Evolutionary conservation across 2,797 vertebrate species (phyloP).

Genomic region (Pitangus sulphuratus): DNA sequence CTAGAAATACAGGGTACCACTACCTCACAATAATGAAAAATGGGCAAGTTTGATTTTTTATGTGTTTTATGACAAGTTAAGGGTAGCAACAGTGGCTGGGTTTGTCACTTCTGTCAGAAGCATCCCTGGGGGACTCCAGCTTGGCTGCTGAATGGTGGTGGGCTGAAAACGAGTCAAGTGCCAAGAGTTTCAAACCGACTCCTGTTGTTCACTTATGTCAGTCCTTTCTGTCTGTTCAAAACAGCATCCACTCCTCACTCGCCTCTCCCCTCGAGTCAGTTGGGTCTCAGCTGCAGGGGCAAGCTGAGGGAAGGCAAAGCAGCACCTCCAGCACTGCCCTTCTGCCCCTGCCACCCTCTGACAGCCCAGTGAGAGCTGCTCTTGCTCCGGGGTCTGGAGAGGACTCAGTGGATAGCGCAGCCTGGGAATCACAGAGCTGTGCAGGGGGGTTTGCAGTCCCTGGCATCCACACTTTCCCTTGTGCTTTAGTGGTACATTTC

Average conservation of each 20-base stretch:
- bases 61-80: background rate
- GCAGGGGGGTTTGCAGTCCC: background rate
- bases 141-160: background rate
- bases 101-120: background rate
- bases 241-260: background rate
- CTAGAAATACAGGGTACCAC: background rate
- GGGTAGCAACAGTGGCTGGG: background rate
- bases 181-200: background rate
- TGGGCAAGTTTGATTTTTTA: background rate
- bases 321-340: rapidly evolving
- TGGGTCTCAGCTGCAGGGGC: background rate
- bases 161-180: background rate
- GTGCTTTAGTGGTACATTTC: background rate
- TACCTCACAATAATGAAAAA: background rate
- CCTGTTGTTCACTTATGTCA: conserved; percentile 12
- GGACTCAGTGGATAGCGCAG: background rate
- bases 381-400: background rate
- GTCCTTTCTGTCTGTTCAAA: background rate
- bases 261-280: rapidly evolving
- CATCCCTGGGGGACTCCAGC: background rate
- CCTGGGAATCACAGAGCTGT: background rate
- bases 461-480: rapidly evolving
- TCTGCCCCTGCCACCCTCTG: background rate
- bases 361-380: rapidly evolving
- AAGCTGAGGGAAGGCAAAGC: background rate